A percentile compares a stretch with the other conserved stretches of the same genome.
phyloP scores from a whole-genome alignment of 2,888 invertebrate genomes.

The Napeogenes inachia region DNA sequence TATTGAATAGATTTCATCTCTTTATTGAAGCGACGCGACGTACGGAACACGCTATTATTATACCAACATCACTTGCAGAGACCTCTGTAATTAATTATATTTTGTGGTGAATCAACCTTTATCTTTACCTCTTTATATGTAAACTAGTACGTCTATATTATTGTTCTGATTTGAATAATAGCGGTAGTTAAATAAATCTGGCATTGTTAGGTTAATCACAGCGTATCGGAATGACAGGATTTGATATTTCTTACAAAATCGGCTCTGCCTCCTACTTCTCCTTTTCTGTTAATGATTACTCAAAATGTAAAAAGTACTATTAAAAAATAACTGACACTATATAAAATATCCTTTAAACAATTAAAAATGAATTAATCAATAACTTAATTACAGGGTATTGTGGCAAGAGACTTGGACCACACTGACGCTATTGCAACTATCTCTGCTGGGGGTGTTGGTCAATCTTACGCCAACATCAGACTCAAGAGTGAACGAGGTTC shows the following conservation, averaged over 20 bases:
- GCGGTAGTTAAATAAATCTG: too few species aligned
- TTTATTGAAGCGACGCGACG: constrained; percentile 14
- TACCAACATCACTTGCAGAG: constrained; percentile 13
- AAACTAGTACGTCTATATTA: neutral
- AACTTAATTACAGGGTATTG: constrained; percentile 56
- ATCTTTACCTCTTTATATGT: constrained; percentile 1
- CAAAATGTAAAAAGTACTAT: too few species aligned
- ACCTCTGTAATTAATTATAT: constrained; percentile 13
- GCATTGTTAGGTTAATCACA: too few species aligned
- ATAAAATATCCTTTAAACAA: too few species aligned
- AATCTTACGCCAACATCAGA: constrained; percentile 63
- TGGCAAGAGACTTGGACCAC: constrained; percentile 67
- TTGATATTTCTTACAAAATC: too few species aligned
- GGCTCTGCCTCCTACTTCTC: too few species aligned
- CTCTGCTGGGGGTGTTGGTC: constrained; percentile 68
- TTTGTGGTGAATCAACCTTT: constrained; percentile 9
- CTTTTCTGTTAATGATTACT: too few species aligned
- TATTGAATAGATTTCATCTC: constrained; percentile 17
- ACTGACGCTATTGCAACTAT: constrained; percentile 55
- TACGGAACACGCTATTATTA: constrained; percentile 14
- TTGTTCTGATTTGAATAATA: neutral
- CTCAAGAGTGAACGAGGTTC: constrained; percentile 67
- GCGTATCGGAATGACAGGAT: too few species aligned
- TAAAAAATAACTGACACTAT: too few species aligned
- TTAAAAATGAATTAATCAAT: neutral